Evolutionary conservation across 1,140 invertebrate species (phyloP), one percentile per base, ranked within the genome.

Genomic region (Leptinotarsa texana): DNA sequence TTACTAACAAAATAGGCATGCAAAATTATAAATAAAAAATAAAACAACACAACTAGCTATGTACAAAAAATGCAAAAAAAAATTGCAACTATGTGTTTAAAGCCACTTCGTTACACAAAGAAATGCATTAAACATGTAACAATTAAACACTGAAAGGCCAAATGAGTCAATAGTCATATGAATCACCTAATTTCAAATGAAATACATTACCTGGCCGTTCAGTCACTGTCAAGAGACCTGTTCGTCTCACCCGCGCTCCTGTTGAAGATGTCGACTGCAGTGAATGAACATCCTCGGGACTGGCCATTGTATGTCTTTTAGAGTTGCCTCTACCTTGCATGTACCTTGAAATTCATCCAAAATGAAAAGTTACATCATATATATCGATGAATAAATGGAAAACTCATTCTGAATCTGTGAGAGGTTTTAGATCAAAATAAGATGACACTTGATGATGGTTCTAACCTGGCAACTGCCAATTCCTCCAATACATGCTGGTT

Each of bases 171-270:
- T 57, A 42, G 33, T 42, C 33, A 42, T 42, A 42, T 42, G 11
- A 42, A 42, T 42, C 33, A 42, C 8, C 33, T 42, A 42, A 42
- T 42, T 42, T 42, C 33, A 8, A 42, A 42, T 8, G 1, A 42
- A 42, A 42, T 42, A 57, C 5, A 83, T 85, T 88, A 96, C 95
- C 95, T 88, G 95, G 94, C 79, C 94, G 87, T 84, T 96, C 94
- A 75, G 93, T 95, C 1, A 96, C 95, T 5, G 94, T 94, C 0
- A 92, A 89, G 13, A 96, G 86, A 76, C 94, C 94, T 47, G 92
- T 93, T 67, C 93, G 87, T 79, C 94, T 88, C 73, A 93, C 92
- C 79, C 94, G 87, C 71, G 82, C 80, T 47, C 85, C 83, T 69
- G 84, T 84, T 11, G 78, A 66, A 5, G 84, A 82, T 61, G 86